Evolutionary conservation across 2,113 vertebrate genomes (phyloP).

Genomic region (Empidonax alnorum): DNA sequence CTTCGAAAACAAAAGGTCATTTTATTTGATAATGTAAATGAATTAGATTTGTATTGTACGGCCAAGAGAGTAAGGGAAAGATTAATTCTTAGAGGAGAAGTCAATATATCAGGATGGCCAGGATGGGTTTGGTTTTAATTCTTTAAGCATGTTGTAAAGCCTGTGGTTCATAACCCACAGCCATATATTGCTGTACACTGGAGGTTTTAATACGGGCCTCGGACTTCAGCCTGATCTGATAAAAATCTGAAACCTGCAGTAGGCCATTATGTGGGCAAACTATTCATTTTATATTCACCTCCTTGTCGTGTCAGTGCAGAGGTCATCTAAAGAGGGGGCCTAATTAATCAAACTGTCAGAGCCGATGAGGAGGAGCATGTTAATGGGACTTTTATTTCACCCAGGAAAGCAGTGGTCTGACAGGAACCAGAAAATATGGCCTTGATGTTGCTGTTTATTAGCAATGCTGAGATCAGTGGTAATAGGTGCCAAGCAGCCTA

Average conservation of each 20-base stretch:
- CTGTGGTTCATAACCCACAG: neutral
- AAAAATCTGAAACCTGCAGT: conserved; percentile 72
- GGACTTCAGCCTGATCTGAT: conserved; percentile 69
- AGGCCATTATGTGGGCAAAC: conserved; percentile 78
- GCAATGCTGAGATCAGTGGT: conserved; percentile 77
- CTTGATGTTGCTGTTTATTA: conserved; percentile 82
- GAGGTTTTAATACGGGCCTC: conserved; percentile 54
- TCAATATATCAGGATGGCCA: neutral
- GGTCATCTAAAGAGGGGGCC: conserved; percentile 87
- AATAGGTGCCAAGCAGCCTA: conserved; percentile 83
- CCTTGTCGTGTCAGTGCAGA: conserved; percentile 84
- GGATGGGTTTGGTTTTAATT: neutral
- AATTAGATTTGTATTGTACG: conserved; percentile 35
- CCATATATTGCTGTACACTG: neutral
- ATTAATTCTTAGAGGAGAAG: conserved; percentile 16
- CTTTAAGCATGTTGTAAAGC: neutral
- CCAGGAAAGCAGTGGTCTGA: conserved; percentile 84
- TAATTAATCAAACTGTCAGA: conserved; percentile 97
- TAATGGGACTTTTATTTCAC: conserved; percentile 96
- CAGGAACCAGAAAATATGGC: conserved; percentile 82
- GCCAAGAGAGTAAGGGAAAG: neutral
- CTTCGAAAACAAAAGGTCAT: conserved; percentile 68
- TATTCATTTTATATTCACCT: conserved; percentile 90
- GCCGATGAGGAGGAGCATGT: conserved; percentile 92
- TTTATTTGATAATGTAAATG: conserved; percentile 49